phyloP scores from a whole-genome alignment of 2,888 invertebrate species.

The Heteromurus nitidus region DNA sequence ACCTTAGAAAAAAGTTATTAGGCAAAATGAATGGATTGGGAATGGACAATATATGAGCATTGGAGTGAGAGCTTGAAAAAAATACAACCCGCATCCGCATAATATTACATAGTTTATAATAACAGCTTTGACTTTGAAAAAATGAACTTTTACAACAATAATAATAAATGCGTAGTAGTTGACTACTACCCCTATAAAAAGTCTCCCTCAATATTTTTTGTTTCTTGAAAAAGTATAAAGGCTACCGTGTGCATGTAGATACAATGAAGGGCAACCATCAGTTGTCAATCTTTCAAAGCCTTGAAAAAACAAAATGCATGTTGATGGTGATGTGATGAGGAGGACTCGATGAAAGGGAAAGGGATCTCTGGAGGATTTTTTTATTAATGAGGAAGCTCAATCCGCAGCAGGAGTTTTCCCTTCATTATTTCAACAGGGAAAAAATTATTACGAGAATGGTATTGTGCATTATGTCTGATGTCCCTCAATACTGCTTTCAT shows the following conservation, averaged over 20 bases:
- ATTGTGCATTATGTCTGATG: background rate
- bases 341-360: slow-evolving; percentile 60
- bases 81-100: slow-evolving; percentile 17
- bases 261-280: slow-evolving; percentile 35
- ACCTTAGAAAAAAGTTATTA: background rate
- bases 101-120: background rate
- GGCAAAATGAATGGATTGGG: background rate
- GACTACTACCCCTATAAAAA: too few relatives aligned
- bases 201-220: too few relatives aligned
- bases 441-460: slow-evolving; percentile 48
- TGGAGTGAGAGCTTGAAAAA: too few relatives aligned
- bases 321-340: slow-evolving; percentile 48
- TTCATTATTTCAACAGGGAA: slow-evolving; percentile 41
- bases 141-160: slow-evolving; percentile 18
- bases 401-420: slow-evolving; percentile 59
- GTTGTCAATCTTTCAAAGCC: slow-evolving; percentile 59
- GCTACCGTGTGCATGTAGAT: background rate
- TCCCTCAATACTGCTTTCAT: slow-evolving; percentile 4
- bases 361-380: slow-evolving; percentile 35
- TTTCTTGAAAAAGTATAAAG: too few relatives aligned
- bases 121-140: background rate
- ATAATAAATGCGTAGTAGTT: slow-evolving; percentile 43
- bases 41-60: background rate
- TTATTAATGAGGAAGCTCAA: slow-evolving; percentile 62
- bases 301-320: slow-evolving; percentile 34